Evolutionary conservation across 1,140 invertebrate species (phyloP).

Genomic region (Zaprionus taronus): DNA sequence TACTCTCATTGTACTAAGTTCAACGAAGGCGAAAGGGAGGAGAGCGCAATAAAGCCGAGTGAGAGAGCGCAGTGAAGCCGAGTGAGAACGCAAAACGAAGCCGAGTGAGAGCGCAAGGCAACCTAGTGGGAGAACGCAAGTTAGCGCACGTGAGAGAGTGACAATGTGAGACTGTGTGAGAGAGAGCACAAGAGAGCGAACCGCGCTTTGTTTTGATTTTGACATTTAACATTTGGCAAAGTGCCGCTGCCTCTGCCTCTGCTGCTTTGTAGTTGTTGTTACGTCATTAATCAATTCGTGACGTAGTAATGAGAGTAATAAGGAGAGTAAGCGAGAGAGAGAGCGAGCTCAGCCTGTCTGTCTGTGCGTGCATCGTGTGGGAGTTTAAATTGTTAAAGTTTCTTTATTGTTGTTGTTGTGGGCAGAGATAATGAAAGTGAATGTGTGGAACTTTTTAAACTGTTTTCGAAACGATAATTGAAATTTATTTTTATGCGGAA

Average conservation of each 20-base stretch:
- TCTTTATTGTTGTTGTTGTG: neutral
- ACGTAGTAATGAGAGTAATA: constrained; percentile 16
- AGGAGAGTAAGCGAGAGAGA: neutral
- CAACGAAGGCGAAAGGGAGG: no score
- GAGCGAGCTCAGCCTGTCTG: neutral
- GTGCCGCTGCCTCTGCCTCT: neutral
- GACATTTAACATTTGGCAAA: constrained; percentile 17
- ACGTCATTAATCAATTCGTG: constrained; percentile 36
- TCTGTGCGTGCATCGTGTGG: constrained; percentile 2
- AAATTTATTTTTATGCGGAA: constrained; percentile 13
- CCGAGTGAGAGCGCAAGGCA: no score
- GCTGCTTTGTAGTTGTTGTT: constrained; percentile 8
- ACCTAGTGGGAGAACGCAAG: no score
- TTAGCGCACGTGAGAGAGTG: no score
- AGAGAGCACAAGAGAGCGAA: constrained; percentile 6
- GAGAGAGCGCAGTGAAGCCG: no score
- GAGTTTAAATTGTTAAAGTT: constrained; percentile 30
- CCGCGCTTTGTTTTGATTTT: constrained; percentile 22
- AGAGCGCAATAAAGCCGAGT: neutral
- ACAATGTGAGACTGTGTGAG: neutral
- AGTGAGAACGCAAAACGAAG: no score
- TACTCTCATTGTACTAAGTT: no score
- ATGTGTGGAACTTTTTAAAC: constrained; percentile 23
- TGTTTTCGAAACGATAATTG: constrained; percentile 26
- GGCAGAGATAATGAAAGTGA: constrained; percentile 39